phyloP scores from a whole-genome alignment of 2,113 vertebrate species.

The Vireo altiloquus region DNA sequence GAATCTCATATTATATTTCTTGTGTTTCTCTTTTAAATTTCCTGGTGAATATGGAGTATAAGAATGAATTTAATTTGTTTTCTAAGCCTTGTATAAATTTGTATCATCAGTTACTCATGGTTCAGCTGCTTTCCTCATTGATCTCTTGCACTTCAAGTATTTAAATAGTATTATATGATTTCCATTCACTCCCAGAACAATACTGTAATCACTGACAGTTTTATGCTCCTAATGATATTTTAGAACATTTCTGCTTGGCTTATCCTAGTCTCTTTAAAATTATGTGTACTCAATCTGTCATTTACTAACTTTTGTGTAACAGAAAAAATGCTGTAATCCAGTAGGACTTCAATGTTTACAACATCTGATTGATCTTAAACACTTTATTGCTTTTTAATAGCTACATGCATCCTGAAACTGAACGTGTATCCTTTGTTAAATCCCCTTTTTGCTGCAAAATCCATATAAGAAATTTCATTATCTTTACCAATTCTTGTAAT shows the following conservation, averaged over 20 bases:
- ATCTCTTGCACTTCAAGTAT: background rate
- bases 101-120: background rate
- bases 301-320: background rate
- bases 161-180: background rate
- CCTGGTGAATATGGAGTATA: background rate
- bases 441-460: background rate
- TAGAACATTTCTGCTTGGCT: background rate
- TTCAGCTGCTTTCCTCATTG: background rate
- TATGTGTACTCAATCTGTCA: background rate
- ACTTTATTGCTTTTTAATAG: background rate
- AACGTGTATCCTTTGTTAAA: background rate
- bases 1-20: background rate
- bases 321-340: background rate
- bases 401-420: background rate
- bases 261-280: background rate
- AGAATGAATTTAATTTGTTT: background rate
- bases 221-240: constrained; percentile 15
- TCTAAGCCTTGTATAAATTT: background rate
- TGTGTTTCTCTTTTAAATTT: background rate
- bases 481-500: background rate
- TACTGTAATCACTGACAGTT: background rate
- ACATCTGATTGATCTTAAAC: background rate
- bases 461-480: background rate
- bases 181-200: background rate
- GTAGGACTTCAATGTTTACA: background rate